Evolutionary conservation across 1,140 invertebrate species (phyloP).

Genomic region (Acromyrmex echinatior): DNA sequence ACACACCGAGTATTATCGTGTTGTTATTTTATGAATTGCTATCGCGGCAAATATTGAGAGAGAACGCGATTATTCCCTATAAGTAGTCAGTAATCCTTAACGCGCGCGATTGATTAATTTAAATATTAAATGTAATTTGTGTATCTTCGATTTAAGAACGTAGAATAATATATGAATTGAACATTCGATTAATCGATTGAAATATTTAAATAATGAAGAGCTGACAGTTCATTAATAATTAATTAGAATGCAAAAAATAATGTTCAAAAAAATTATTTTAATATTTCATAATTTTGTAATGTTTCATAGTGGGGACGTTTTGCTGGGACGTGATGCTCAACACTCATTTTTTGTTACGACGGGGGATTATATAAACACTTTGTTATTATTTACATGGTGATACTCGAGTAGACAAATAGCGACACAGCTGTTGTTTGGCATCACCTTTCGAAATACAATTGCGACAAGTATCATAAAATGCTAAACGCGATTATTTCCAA

Average conservation of each 20-base stretch:
- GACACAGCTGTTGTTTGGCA: background rate
- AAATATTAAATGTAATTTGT: background rate
- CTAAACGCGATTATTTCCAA: background rate
- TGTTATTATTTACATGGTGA: background rate
- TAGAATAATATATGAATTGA: background rate
- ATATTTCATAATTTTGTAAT: background rate
- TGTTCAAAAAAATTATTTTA: background rate
- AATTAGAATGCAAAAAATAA: background rate
- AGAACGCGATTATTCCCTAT: slow-evolving; percentile 1
- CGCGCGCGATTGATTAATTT: no score
- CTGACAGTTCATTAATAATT: background rate
- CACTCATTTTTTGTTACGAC: background rate
- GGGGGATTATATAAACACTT: background rate
- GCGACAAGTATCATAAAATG: background rate
- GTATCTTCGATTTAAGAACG: background rate
- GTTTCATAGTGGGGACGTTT: background rate
- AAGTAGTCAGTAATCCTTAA: background rate
- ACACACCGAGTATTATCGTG: background rate
- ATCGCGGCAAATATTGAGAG: background rate
- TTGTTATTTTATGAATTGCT: background rate
- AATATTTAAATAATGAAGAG: background rate
- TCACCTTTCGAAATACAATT: background rate
- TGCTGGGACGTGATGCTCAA: background rate
- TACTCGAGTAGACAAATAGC: background rate
- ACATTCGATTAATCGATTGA: background rate